Conservation (phyloP, 2,797 vertebrate species). For the Tinamus major region DNA sequence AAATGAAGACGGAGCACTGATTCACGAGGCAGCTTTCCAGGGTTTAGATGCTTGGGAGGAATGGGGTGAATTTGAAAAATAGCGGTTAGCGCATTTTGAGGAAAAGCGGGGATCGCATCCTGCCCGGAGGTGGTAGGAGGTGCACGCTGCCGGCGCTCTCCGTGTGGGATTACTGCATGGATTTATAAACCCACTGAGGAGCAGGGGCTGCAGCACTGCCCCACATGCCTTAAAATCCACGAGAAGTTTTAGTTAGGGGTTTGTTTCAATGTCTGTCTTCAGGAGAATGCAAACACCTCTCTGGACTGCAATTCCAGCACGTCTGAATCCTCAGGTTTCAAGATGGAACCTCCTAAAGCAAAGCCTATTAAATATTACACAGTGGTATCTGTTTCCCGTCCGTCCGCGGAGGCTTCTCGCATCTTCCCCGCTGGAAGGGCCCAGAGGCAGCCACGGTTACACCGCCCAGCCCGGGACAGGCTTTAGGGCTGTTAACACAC, state of each 20-base stretch:
- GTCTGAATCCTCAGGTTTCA: not conserved
- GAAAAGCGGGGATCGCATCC: not conserved
- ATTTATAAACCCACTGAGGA: not conserved
- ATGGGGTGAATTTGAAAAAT: not conserved
- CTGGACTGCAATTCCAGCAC: not conserved
- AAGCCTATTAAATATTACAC: not conserved
- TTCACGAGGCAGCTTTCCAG: not conserved
- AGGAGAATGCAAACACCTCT: not conserved
- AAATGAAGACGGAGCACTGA: not conserved
- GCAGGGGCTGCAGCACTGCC: fast-evolving
- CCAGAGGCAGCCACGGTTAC: not conserved
- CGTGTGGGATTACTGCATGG: fast-evolving
- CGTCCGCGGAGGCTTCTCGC: not conserved
- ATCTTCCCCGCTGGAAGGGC: not conserved
- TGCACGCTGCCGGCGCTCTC: fast-evolving
- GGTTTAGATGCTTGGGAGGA: not conserved
- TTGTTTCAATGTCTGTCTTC: not conserved
- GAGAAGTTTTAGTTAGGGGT: not conserved
- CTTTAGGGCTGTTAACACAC: not conserved
- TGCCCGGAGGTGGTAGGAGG: not conserved
- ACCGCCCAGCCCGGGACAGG: not conserved
- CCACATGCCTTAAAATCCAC: not conserved
- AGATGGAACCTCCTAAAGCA: slow-evolving; percentile 1
- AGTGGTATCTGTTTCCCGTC: slow-evolving; percentile 10
- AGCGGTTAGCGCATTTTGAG: not conserved